Base-by-base conservation (phyloP, 2,113 vertebrate species). In the Sprattus sprattus region DNA sequence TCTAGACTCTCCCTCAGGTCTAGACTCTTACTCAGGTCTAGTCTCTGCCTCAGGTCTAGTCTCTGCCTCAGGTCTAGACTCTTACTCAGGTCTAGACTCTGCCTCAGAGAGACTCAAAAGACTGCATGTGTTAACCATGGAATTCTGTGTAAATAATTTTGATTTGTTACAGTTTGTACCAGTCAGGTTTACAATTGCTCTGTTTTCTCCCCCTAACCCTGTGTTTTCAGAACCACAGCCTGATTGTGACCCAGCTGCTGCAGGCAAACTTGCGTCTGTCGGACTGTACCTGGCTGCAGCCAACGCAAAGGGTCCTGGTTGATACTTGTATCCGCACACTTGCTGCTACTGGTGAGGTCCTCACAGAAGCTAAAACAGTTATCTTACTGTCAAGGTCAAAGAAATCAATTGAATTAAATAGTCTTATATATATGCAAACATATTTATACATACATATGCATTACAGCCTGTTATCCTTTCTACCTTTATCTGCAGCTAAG, bases 241-340 rank as follows among this genome's bases (percentile, higher is more conserved):
- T 96, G 54, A 98, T 98, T 1, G 93, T 98, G 52, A 96, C 96
- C 1, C 98, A 98, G 92, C 95, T 99, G 85, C 94, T 99, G 0
- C 98, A 98, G 92, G 98, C 97, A 6, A 96, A 96, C n/a, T 94
- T 89, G 54, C 91, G 98, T n/a, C 96, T 99, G 86, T 90, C 99
- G 54, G 97, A 99, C 90, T 98, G 97, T 28, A 94, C 97, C 0
- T 99, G 98, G 98, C 92, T 99, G 90, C 97, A 97, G 94, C 96
- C 96, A 93, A 97, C 96, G 89, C 97, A 99, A 89, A 95, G 95
- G 88, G 93, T 89, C 71, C 96, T 97, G 0, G 97, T 98, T 90
- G 98, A 99, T 90, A 90, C 95, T 89, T 99, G 98, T 84, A 98
- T 99, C 90, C 95, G 96, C 87, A 98, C 98, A 0, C 94, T 99